Base-by-base conservation (phyloP, 35 echinoderm and acorn worm genomes). In the Heliocidaris erythrogramma region DNA sequence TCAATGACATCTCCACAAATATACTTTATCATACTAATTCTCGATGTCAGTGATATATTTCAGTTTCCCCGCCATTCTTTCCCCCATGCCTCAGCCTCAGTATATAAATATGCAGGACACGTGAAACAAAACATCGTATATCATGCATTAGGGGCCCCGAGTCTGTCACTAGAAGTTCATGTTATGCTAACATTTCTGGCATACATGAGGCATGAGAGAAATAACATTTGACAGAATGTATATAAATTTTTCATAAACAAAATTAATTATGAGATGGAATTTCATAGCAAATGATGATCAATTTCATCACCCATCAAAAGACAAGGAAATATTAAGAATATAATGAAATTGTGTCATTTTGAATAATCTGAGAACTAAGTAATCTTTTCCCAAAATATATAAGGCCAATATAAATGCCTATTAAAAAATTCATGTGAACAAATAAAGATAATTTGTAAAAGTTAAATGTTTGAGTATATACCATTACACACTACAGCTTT, bases 41-140 rank as follows among this genome's bases (percentile, higher is more conserved):
- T n/a, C 5, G 0, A 78, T 18, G 65, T 78, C 65, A 24, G 27
- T 27, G 18, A 78, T n/a, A 78, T 78, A 78, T 78, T 78, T 78
- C 17, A 7, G 27, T 78, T 78, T 78, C 27, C 65, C 65, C 65
- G n/a, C 65, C 27, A 7, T n/a, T 27, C 18, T 18, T 78, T 78
- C 65, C 65, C 65, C 27, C 21, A 42, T 27, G 65, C 21, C 8
- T 5, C 7, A n/a, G 65, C 65, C 65, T 78, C 65, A 27, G 65
- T 78, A n/a, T 18, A 78, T 78, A 78, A 78, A 78, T 78, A 78
- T 78, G 65, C 65, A 78, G 65, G 65, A 78, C 65, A 78, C 65
- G 21, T 5, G 27, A 78, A 78, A 78, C 18, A 78, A 27, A 78
- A 78, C 65, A 78, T 78, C 17, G 27, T 78, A 78, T 27, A 78